These are phyloP conservation scores for Alitta virens DNA, from an alignment of 2,888 invertebrate genomes.

Conservation along the genomic window DNA sequence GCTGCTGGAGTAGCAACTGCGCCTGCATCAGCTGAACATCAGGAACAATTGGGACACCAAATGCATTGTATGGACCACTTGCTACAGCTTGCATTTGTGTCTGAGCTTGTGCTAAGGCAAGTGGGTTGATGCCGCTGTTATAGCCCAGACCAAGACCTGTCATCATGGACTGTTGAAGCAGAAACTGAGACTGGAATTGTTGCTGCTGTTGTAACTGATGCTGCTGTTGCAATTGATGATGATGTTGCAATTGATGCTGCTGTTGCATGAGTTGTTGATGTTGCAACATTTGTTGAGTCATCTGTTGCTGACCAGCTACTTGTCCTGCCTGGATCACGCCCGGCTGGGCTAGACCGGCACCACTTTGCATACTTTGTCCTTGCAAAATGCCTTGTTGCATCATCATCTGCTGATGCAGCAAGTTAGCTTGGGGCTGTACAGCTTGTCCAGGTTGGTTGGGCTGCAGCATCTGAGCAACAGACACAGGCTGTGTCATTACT, in stretches of 20 bases:
- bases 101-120: too few species aligned
- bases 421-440: not conserved
- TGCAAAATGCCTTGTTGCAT: not conserved
- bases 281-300: constrained; percentile 1
- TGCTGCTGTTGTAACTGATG: constrained; percentile 9
- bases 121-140: too few species aligned
- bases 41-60: not conserved
- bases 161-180: constrained; percentile 4
- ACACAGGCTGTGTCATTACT: constrained; percentile 4
- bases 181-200: constrained; percentile 2
- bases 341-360: not conserved
- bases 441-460: too few species aligned
- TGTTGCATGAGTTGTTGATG: constrained; percentile 18
- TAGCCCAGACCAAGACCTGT: too few species aligned
- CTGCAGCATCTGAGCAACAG: constrained; percentile 7
- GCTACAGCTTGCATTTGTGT: not conserved
- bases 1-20: not conserved
- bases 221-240: constrained; percentile 18
- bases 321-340: not conserved
- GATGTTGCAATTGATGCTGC: constrained; percentile 9
- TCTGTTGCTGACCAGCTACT: not conserved
- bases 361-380: too few species aligned
- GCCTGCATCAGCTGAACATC: too few species aligned
- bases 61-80: not conserved
- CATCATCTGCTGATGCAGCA: not conserved